These are phyloP conservation scores for Polydrusus pterygomalis DNA, from an alignment of 2,888 invertebrate genomes.

Conservation along the genomic window DNA sequence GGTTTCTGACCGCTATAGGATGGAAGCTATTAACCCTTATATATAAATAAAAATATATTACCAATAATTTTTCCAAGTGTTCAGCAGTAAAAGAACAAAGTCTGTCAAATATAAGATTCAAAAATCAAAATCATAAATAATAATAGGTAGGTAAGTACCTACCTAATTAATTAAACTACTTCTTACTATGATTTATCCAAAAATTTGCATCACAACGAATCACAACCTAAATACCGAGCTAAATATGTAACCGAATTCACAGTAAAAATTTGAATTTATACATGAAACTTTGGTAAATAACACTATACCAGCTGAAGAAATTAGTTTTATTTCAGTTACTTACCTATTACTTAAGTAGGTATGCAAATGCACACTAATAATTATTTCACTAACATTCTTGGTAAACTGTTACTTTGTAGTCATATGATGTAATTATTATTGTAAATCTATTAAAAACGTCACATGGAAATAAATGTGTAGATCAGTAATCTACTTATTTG, in stretches of 20 bases:
- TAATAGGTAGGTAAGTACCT: no score
- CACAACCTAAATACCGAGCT: no score
- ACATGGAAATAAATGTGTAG: conserved; percentile 7
- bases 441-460: conserved; percentile 11
- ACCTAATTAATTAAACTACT: background rate
- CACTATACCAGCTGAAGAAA: background rate
- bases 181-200: background rate
- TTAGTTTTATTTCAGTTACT: conserved; percentile 1
- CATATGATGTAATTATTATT: conserved; percentile 40
- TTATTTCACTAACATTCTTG: background rate
- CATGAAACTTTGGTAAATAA: background rate
- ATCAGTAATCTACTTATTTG: background rate
- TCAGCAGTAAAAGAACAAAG: no score
- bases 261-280: conserved; percentile 9
- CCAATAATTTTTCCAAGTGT: no score
- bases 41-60: no score
- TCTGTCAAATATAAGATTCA: no score
- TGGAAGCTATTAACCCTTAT: no score
- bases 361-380: conserved; percentile 24
- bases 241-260: background rate
- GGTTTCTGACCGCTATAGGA: no score
- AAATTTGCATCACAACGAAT: background rate
- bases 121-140: no score
- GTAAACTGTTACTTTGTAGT: conserved; percentile 21
- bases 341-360: no score